Evolutionary conservation across 2,113 vertebrate species (phyloP).

Genomic region (Oryzias woworae): DNA sequence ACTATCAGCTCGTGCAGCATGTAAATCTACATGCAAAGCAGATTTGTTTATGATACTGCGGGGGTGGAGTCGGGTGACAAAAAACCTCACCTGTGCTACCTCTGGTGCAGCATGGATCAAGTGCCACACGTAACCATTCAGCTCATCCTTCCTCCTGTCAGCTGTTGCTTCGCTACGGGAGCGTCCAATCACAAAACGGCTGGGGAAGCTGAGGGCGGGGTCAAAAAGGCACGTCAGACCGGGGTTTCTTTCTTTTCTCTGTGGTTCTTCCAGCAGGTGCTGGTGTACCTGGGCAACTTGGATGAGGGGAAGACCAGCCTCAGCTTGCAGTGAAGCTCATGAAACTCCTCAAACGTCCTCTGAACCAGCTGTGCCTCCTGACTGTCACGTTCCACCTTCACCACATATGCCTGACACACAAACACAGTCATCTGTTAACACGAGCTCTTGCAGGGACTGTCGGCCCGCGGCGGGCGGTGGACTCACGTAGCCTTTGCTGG

Average conservation of each 20-base stretch:
- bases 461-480: background rate
- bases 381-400: conserved; percentile 89
- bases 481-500: conserved; percentile 90
- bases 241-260: no score
- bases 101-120: conserved; percentile 83
- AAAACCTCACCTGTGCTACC: conserved; percentile 85
- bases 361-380: conserved; percentile 83
- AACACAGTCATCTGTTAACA: conserved; percentile 2
- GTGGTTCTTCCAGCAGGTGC: background rate
- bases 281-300: conserved; percentile 87
- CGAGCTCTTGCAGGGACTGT: background rate
- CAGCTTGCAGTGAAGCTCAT: conserved; percentile 93
- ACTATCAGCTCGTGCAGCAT: no score
- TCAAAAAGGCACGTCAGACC: background rate
- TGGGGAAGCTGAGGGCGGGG: conserved; percentile 84
- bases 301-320: conserved; percentile 91
- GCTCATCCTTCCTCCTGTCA: conserved; percentile 87
- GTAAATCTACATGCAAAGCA: no score
- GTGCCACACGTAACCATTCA: conserved; percentile 94
- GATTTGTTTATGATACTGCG: no score
- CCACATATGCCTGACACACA: conserved; percentile 82
- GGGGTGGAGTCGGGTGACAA: background rate
- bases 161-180: conserved; percentile 88
- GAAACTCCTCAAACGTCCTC: conserved; percentile 94
- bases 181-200: conserved; percentile 91